Percentiles rank a stretch among this genome's conserved stretches.
phyloP scores from a whole-genome alignment of 2,888 invertebrate genomes.

The Agrochola macilenta region DNA sequence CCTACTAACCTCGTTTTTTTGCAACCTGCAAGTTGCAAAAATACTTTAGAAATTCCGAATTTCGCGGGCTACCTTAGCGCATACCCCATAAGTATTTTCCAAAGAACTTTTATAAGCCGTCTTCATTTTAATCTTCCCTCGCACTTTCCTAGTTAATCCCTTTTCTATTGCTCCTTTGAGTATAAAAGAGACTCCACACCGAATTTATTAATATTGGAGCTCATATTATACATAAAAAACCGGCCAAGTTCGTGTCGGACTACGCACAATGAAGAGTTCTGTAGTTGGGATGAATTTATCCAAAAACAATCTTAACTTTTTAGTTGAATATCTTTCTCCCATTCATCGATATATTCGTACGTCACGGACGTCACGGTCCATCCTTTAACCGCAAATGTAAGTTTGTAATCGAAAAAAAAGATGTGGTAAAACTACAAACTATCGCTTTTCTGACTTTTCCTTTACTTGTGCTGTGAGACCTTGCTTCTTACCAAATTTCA shows the following conservation, averaged over 20 bases:
- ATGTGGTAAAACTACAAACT: too few relatives aligned
- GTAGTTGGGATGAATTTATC: neutral
- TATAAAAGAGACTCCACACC: slow-evolving; percentile 12
- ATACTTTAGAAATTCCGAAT: neutral
- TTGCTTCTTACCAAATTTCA: too few relatives aligned
- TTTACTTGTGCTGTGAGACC: too few relatives aligned
- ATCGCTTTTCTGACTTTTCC: too few relatives aligned
- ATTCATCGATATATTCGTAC: neutral
- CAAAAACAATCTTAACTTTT: neutral
- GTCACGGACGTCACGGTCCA: too few relatives aligned
- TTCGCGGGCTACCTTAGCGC: neutral
- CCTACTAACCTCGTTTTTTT: too few relatives aligned
- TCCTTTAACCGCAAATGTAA: neutral
- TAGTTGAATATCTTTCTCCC: too few relatives aligned
- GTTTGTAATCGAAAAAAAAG: neutral
- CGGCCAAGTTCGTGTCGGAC: neutral
- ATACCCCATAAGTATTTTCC: neutral
- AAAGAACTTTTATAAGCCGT: slow-evolving; percentile 36
- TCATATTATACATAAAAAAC: neutral
- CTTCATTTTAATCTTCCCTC: slow-evolving; percentile 40
- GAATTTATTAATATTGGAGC: slow-evolving; percentile 17
- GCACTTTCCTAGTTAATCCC: slow-evolving; percentile 33
- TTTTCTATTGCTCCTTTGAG: slow-evolving; percentile 41
- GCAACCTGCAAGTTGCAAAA: neutral
- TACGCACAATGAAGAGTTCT: neutral